phyloP scores from a whole-genome alignment of 2,888 invertebrate genomes.

The Drosophila demipolita region DNA sequence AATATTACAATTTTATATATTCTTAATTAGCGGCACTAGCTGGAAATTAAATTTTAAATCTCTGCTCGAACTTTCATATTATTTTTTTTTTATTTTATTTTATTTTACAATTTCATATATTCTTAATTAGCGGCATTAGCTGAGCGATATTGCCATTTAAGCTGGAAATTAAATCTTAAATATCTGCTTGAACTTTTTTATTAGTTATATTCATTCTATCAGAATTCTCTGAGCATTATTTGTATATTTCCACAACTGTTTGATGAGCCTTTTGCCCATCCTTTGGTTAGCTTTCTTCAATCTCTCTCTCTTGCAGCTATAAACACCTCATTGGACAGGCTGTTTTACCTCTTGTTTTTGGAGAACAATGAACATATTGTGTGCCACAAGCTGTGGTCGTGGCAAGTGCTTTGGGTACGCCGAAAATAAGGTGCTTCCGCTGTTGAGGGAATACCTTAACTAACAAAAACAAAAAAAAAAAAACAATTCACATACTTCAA shows the following conservation, averaged over 20 bases:
- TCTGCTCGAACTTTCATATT: no score
- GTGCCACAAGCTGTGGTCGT: conserved; percentile 32
- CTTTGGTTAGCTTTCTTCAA: conserved; percentile 1
- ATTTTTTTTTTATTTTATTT: neutral
- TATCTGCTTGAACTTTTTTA: neutral
- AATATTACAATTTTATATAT: no score
- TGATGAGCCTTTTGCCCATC: conserved; percentile 1
- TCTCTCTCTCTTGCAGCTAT: neutral
- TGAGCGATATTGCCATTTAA: no score
- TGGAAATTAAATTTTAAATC: neutral
- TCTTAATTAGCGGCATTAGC: no score
- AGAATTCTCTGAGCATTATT: neutral
- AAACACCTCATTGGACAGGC: conserved; percentile 33
- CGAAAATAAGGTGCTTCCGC: conserved; percentile 73
- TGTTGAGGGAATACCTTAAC: conserved; percentile 12
- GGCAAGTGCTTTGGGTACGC: conserved; percentile 16
- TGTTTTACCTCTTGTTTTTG: conserved; percentile 64
- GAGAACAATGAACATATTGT: conserved; percentile 73
- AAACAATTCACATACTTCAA: neutral
- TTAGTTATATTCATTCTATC: no score
- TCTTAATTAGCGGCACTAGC: no score
- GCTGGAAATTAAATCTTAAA: no score
- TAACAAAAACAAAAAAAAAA: neutral
- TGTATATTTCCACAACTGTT: conserved; percentile 5
- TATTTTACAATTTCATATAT: no score